phyloP scores from a whole-genome alignment of 2,888 invertebrate species.

The Thumatha senex region DNA sequence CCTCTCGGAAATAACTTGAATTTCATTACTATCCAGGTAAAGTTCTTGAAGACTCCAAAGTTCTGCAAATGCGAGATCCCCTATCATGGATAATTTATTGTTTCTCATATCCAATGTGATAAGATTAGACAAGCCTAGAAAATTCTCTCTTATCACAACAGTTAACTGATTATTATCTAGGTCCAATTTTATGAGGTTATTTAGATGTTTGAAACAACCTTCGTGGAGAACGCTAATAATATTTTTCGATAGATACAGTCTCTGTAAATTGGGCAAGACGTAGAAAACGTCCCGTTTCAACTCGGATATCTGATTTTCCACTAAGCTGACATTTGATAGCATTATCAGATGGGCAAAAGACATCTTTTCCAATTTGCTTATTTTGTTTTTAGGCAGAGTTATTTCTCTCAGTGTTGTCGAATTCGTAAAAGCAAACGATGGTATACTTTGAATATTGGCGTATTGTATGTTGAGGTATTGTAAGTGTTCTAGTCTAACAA shows the following conservation, averaged over 20 bases:
- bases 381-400: slow-evolving; percentile 88
- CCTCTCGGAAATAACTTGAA: slow-evolving; percentile 89
- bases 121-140: slow-evolving; percentile 89
- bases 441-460: slow-evolving; percentile 87
- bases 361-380: slow-evolving; percentile 86
- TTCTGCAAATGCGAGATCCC: slow-evolving; percentile 92
- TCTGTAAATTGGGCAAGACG: slow-evolving; percentile 87
- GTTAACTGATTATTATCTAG: slow-evolving; percentile 90
- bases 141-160: slow-evolving; percentile 89
- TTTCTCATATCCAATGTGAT: slow-evolving; percentile 88
- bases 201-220: slow-evolving; percentile 90
- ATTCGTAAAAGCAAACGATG: slow-evolving; percentile 90
- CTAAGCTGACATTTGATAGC: slow-evolving; percentile 87
- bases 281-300: slow-evolving; percentile 90
- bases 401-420: slow-evolving; percentile 87
- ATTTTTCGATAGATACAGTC: slow-evolving; percentile 92
- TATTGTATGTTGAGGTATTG: slow-evolving; percentile 88
- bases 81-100: slow-evolving; percentile 91
- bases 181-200: slow-evolving; percentile 90
- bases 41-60: slow-evolving; percentile 89
- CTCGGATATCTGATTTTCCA: slow-evolving; percentile 90
- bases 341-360: slow-evolving; percentile 90
- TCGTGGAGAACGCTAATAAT: slow-evolving; percentile 93
- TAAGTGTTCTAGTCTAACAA: slow-evolving; percentile 86
- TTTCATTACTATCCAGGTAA: slow-evolving; percentile 87